phyloP scores from a whole-genome alignment of 2,113 vertebrate genomes.

The Oryzias melastigma region DNA sequence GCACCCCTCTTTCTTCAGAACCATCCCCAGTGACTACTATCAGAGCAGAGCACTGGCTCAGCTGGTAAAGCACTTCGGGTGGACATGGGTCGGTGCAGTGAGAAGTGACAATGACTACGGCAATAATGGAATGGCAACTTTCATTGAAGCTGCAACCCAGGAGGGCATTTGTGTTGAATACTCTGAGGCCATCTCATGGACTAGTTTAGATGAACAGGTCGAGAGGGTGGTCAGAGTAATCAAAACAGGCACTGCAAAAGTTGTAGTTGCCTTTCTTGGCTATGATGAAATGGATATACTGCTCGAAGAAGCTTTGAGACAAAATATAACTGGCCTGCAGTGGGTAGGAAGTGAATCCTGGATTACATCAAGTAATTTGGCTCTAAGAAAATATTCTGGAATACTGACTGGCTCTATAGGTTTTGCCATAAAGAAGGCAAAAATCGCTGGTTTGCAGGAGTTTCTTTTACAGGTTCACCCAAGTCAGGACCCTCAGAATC shows the following conservation, averaged over 20 bases:
- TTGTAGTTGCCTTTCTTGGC: slow-evolving; percentile 76
- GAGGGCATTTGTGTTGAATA: slow-evolving; percentile 76
- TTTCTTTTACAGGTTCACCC: slow-evolving; percentile 72
- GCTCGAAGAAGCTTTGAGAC: slow-evolving; percentile 69
- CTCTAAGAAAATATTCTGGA: slow-evolving; percentile 44
- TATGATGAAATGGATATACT: slow-evolving; percentile 71
- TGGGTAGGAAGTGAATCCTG: slow-evolving; percentile 81
- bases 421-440: slow-evolving; percentile 68
- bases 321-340: slow-evolving; percentile 74
- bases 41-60: slow-evolving; percentile 78
- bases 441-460: slow-evolving; percentile 68
- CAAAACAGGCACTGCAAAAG: slow-evolving; percentile 59
- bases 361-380: slow-evolving; percentile 71
- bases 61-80: slow-evolving; percentile 76
- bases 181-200: slow-evolving; percentile 73
- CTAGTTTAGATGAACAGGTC: slow-evolving; percentile 57
- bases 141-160: slow-evolving; percentile 66
- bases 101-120: slow-evolving; percentile 79
- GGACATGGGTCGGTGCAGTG: slow-evolving; percentile 79
- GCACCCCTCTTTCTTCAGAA: slow-evolving; percentile 78
- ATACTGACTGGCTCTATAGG: slow-evolving; percentile 73
- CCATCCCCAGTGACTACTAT: slow-evolving; percentile 79
- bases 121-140: slow-evolving; percentile 76
- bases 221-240: slow-evolving; percentile 66
- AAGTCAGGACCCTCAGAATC: slow-evolving; percentile 54